Evolutionary conservation across 2,888 invertebrate species (phyloP).

Genomic region (Mylabris sibirica): DNA sequence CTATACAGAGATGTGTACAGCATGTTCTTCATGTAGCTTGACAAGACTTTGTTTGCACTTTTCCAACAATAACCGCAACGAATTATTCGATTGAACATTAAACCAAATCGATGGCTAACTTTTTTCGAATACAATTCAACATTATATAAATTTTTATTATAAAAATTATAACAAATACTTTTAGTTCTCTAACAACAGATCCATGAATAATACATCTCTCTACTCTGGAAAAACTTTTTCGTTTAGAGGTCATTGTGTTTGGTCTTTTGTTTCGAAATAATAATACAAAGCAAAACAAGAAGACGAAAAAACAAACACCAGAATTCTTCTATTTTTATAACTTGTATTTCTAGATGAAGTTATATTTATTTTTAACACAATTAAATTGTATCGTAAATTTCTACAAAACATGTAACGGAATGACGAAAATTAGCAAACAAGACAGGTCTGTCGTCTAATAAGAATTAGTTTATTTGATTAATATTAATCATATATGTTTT

Average conservation of each 20-base stretch:
- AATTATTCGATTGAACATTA: conserved; percentile 17
- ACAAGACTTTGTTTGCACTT: conserved; percentile 18
- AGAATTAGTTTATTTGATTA: conserved; percentile 29
- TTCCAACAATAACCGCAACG: conserved; percentile 10
- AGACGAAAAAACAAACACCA: too few relatives aligned
- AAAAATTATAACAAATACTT: neutral
- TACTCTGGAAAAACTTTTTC: conserved; percentile 41
- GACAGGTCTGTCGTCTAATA: conserved; percentile 16
- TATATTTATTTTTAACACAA: conserved; percentile 48
- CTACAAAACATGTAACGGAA: conserved; percentile 29
- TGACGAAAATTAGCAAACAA: conserved; percentile 12
- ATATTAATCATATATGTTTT: conserved; percentile 26
- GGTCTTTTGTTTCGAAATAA: conserved; percentile 40
- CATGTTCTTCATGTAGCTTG: conserved; percentile 32
- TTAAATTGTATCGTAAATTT: conserved; percentile 41
- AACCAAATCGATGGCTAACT: neutral
- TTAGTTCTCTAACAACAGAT: neutral
- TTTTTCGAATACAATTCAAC: neutral
- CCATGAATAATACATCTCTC: conserved; percentile 30
- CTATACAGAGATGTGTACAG: conserved; percentile 33
- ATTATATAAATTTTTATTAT: neutral
- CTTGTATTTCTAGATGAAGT: conserved; percentile 45
- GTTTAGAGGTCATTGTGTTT: conserved; percentile 46
- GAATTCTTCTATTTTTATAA: conserved; percentile 13
- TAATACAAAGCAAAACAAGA: conserved; percentile 33